These are phyloP conservation scores for Lamellibrachia satsuma DNA, from an alignment of 2,888 invertebrate genomes.

Conservation along the genomic window DNA sequence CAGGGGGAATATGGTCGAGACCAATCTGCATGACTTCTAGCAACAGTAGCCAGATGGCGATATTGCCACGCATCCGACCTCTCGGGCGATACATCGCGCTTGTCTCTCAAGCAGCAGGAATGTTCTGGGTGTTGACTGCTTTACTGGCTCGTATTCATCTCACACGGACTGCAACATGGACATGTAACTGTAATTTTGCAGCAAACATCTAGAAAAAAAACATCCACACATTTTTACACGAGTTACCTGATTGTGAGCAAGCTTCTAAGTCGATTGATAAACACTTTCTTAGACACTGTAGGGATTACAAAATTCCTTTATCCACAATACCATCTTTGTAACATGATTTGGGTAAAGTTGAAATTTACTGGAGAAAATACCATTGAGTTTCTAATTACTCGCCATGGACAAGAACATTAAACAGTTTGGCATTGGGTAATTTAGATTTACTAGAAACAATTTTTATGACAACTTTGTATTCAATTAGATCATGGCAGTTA, in stretches of 20 bases:
- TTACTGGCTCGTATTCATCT: not conserved
- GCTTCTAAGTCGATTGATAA: too few relatives aligned
- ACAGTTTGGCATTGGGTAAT: too few relatives aligned
- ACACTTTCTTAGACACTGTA: too few relatives aligned
- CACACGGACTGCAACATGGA: not conserved
- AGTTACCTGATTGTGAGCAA: not conserved
- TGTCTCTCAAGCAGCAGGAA: not conserved
- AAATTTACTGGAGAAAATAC: too few relatives aligned
- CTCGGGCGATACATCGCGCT: not conserved
- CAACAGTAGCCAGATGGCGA: conserved; percentile 32
- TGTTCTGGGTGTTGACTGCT: not conserved
- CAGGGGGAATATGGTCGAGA: conserved; percentile 68
- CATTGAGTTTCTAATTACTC: too few relatives aligned
- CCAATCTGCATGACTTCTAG: conserved; percentile 48
- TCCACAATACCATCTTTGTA: too few relatives aligned
- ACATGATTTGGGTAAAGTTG: too few relatives aligned
- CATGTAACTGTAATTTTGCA: not conserved
- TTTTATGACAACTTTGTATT: too few relatives aligned
- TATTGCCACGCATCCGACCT: not conserved
- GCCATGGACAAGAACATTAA: too few relatives aligned
- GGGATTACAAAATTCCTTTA: too few relatives aligned
- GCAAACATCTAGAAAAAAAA: not conserved
- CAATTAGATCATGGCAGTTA: too few relatives aligned
- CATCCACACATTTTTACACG: not conserved
- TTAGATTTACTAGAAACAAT: too few relatives aligned